Conservation (phyloP, 2,888 invertebrate genomes). For the Bursaphelenchus okinawaensis region DNA sequence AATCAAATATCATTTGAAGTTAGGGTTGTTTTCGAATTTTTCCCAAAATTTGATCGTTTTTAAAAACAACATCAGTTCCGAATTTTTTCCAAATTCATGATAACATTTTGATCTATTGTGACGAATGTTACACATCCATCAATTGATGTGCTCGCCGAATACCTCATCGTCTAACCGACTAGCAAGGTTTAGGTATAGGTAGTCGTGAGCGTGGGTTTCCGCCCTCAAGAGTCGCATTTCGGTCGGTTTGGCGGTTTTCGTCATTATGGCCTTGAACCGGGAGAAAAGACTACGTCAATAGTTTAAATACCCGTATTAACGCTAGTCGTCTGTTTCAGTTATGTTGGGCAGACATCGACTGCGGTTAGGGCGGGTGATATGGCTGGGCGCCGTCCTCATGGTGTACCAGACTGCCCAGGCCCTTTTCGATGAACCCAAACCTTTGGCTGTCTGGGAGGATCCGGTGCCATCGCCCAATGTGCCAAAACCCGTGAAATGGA, state of each 20-base stretch:
- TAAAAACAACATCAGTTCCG: too few relatives aligned
- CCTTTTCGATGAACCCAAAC: slow-evolving; percentile 6
- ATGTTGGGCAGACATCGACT: background rate
- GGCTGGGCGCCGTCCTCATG: background rate
- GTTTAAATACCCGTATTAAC: background rate
- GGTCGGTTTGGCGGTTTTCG: background rate
- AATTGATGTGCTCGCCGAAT: background rate
- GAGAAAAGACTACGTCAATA: background rate
- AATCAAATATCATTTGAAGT: too few relatives aligned
- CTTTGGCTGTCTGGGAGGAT: slow-evolving; percentile 32
- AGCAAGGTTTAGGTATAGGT: too few relatives aligned
- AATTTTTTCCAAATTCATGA: too few relatives aligned
- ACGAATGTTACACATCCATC: too few relatives aligned
- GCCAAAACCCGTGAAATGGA: slow-evolving; percentile 36
- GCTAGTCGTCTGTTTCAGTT: background rate
- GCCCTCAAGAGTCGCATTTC: background rate
- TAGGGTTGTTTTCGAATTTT: too few relatives aligned
- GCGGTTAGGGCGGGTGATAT: background rate
- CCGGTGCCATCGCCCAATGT: slow-evolving; percentile 19
- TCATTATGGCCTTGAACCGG: background rate
- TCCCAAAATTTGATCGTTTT: too few relatives aligned
- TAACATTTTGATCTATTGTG: too few relatives aligned
- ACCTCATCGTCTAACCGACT: background rate
- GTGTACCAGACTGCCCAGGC: background rate
- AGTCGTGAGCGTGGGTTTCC: too few relatives aligned